Percentiles rank a stretch among this genome's conserved stretches.
Evolutionary conservation across 1,140 invertebrate genomes (phyloP).

Genomic region (Cepaea nemoralis): DNA sequence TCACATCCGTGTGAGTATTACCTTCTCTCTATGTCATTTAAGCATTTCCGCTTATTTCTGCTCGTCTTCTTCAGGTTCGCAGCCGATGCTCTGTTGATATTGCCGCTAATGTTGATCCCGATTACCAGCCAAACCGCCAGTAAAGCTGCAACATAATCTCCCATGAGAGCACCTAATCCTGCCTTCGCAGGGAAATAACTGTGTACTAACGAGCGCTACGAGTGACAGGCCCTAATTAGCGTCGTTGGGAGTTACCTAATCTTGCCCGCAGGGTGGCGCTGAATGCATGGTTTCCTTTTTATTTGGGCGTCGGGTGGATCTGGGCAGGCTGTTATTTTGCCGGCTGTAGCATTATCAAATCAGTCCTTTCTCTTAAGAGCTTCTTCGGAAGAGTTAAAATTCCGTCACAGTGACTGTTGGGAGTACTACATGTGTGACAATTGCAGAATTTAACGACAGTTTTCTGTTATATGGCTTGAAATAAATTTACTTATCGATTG

Average conservation of each 20-base stretch:
- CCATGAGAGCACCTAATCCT: not conserved
- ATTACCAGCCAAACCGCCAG: not conserved
- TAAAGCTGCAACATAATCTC: not conserved
- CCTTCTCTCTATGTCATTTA: too few relatives aligned
- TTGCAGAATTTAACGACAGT: not conserved
- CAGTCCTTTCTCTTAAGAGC: too few relatives aligned
- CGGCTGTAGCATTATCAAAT: not conserved
- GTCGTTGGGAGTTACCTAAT: slow-evolving; percentile 5
- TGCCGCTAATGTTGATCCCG: not conserved
- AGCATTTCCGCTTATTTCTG: too few relatives aligned
- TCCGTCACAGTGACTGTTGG: too few relatives aligned
- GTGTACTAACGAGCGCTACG: not conserved
- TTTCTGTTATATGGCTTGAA: too few relatives aligned
- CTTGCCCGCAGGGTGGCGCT: slow-evolving; percentile 11
- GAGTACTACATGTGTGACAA: not conserved
- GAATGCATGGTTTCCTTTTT: not conserved
- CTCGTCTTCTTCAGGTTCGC: too few relatives aligned
- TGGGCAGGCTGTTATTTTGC: not conserved
- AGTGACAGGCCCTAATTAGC: slow-evolving; percentile 15
- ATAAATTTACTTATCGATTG: too few relatives aligned
- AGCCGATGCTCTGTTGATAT: too few relatives aligned
- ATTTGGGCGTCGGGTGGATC: not conserved
- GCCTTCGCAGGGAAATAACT: not conserved
- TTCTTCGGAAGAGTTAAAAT: too few relatives aligned
- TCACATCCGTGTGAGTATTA: too few relatives aligned